These are phyloP conservation scores for Lepus oiostolus DNA, from an alignment of 2,797 vertebrate species.

Conservation along the genomic window DNA sequence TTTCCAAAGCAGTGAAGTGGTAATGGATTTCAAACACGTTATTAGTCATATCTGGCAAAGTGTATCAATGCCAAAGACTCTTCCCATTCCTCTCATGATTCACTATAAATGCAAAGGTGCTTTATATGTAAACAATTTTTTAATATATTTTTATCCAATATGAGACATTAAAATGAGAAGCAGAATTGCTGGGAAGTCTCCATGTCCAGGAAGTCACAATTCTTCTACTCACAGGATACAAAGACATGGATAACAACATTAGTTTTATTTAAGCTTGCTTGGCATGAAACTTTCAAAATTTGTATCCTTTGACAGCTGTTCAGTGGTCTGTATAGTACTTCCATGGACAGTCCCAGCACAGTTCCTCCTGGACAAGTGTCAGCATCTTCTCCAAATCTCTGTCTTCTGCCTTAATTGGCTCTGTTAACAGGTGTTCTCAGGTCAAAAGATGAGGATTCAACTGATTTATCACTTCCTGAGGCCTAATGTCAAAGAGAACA, in stretches of 20 bases:
- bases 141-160: slow-evolving; percentile 59
- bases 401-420: slow-evolving; percentile 76
- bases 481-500: slow-evolving; percentile 53
- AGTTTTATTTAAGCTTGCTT: slow-evolving; percentile 43
- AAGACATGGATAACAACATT: background rate
- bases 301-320: slow-evolving; percentile 53
- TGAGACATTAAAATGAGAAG: background rate
- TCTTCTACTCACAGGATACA: background rate
- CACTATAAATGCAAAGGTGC: background rate
- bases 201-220: slow-evolving; percentile 1
- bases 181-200: background rate
- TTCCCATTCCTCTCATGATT: background rate
- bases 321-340: slow-evolving; percentile 64
- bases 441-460: slow-evolving; percentile 62
- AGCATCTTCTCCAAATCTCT: slow-evolving; percentile 69
- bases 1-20: slow-evolving; percentile 78
- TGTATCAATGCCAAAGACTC: rapidly evolving
- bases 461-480: slow-evolving; percentile 64
- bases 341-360: slow-evolving; percentile 54
- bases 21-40: slow-evolving; percentile 72
- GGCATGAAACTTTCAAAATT: slow-evolving; percentile 42
- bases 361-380: slow-evolving; percentile 57
- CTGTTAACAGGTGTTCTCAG: slow-evolving; percentile 71
- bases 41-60: slow-evolving; percentile 73
- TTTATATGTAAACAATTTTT: slow-evolving; percentile 55